Evolutionary conservation across 2,888 invertebrate genomes (phyloP).

Genomic region (Caenorhabditis afra): DNA sequence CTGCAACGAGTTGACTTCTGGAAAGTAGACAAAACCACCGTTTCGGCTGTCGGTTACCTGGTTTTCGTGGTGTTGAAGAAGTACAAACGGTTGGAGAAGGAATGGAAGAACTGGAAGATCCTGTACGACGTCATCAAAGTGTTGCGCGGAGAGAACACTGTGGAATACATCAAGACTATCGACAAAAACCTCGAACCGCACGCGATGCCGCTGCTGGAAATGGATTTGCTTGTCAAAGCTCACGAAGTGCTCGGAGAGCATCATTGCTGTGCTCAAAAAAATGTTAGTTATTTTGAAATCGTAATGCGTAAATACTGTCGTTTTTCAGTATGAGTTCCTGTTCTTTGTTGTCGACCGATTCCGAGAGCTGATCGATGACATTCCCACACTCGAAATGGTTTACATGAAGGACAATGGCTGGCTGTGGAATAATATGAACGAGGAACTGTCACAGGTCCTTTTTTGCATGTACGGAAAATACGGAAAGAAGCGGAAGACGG

Average conservation of each 20-base stretch:
- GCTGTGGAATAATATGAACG: slow-evolving; percentile 61
- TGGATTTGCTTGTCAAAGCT: slow-evolving; percentile 64
- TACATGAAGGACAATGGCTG: slow-evolving; percentile 58
- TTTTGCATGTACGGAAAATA: slow-evolving; percentile 64
- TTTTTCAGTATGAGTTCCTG: slow-evolving; percentile 62
- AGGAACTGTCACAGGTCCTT: slow-evolving; percentile 60
- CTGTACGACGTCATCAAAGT: slow-evolving; percentile 43
- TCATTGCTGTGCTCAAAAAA: slow-evolving; percentile 56
- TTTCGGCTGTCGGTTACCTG: slow-evolving; percentile 52
- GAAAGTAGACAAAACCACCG: slow-evolving; percentile 1
- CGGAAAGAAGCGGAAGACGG: slow-evolving; percentile 44
- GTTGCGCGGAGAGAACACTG: background rate
- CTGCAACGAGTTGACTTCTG: slow-evolving; percentile 12
- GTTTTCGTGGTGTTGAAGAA: slow-evolving; percentile 37
- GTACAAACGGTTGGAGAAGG: slow-evolving; percentile 32
- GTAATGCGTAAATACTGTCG: background rate
- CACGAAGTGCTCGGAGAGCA: slow-evolving; percentile 62
- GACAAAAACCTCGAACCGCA: slow-evolving; percentile 38
- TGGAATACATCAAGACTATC: slow-evolving; percentile 53
- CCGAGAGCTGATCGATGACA: slow-evolving; percentile 39
- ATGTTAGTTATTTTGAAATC: slow-evolving; percentile 35
- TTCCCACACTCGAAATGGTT: slow-evolving; percentile 30
- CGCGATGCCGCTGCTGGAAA: slow-evolving; percentile 57
- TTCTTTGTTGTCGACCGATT: slow-evolving; percentile 47
- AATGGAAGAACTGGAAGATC: slow-evolving; percentile 52